Percentiles rank a stretch among this genome's conserved stretches.
Conservation (phyloP, 23 tunicate species). For the Ascidia mentula region DNA sequence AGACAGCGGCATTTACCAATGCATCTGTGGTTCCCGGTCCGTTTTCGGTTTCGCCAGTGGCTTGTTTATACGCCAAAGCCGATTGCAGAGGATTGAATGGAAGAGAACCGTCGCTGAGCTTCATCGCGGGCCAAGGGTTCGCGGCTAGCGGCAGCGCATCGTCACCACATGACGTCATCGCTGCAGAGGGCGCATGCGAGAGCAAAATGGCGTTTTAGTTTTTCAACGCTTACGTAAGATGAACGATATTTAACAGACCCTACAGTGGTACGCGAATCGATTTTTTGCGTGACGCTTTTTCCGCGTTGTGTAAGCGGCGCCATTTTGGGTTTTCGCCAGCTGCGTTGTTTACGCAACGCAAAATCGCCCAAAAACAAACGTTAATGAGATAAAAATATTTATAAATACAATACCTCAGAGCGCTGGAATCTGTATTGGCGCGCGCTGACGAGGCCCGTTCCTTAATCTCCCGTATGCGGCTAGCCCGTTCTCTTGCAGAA, state of each 20-base stretch:
- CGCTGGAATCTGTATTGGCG: constrained; percentile 45
- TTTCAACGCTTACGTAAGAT: too few species aligned
- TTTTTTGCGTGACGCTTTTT: too few species aligned
- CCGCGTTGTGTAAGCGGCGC: too few species aligned
- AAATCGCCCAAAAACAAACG: neutral
- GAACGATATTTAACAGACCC: too few species aligned
- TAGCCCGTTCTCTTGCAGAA: constrained; percentile 35
- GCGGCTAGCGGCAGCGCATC: constrained; percentile 5
- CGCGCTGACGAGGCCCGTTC: constrained; percentile 32
- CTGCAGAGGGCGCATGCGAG: constrained; percentile 22
- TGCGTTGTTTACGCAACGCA: neutral
- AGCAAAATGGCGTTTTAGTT: neutral
- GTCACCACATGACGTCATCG: constrained; percentile 63
- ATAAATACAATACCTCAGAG: constrained; percentile 31
- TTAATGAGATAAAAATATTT: neutral
- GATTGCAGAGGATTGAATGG: neutral
- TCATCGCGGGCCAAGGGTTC: neutral
- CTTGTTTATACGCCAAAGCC: neutral
- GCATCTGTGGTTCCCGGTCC: neutral
- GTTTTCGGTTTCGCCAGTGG: neutral
- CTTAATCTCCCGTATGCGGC: constrained; percentile 44
- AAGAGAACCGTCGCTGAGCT: neutral
- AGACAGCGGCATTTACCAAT: neutral
- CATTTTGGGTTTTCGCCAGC: neutral
- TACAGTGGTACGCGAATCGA: too few species aligned